These are phyloP conservation scores for Amorpha juglandis DNA, from an alignment of 2,888 invertebrate species.

Conservation along the genomic window DNA sequence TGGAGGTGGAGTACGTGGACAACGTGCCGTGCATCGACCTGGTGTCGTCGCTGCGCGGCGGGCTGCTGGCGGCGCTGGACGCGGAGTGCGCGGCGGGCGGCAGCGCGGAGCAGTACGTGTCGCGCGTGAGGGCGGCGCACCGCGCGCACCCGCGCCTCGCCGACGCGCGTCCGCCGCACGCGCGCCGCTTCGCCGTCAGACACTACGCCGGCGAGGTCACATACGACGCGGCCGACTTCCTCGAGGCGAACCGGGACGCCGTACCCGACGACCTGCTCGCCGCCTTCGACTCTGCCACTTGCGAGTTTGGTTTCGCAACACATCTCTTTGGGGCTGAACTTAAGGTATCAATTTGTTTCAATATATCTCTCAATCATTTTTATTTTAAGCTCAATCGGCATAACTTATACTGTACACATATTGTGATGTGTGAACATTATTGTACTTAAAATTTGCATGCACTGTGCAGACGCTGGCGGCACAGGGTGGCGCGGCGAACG, in stretches of 20 bases:
- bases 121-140: slow-evolving; percentile 65
- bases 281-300: slow-evolving; percentile 95
- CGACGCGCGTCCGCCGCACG: slow-evolving; percentile 90
- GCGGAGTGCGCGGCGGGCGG: slow-evolving; percentile 94
- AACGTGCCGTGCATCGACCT: slow-evolving; percentile 98
- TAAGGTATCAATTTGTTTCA: slow-evolving; percentile 73
- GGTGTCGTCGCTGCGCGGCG: slow-evolving; percentile 95
- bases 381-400: too few relatives aligned
- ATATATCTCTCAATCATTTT: too few relatives aligned
- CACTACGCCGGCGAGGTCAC: slow-evolving; percentile 91
- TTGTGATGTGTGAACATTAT: too few relatives aligned
- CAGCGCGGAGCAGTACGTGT: slow-evolving; percentile 83
- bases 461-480: slow-evolving; percentile 86
- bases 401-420: too few relatives aligned
- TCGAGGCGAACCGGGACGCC: slow-evolving; percentile 96
- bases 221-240: slow-evolving; percentile 95
- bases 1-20: slow-evolving; percentile 96
- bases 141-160: slow-evolving; percentile 91
- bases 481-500: slow-evolving; percentile 84
- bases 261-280: slow-evolving; percentile 96
- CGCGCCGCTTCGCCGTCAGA: slow-evolving; percentile 93
- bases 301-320: slow-evolving; percentile 98
- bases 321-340: slow-evolving; percentile 97
- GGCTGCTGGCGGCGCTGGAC: slow-evolving; percentile 95
- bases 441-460: too few relatives aligned